These are phyloP conservation scores for Tetramorium alpestre DNA, from an alignment of 1,140 invertebrate genomes.

Conservation along the genomic window DNA sequence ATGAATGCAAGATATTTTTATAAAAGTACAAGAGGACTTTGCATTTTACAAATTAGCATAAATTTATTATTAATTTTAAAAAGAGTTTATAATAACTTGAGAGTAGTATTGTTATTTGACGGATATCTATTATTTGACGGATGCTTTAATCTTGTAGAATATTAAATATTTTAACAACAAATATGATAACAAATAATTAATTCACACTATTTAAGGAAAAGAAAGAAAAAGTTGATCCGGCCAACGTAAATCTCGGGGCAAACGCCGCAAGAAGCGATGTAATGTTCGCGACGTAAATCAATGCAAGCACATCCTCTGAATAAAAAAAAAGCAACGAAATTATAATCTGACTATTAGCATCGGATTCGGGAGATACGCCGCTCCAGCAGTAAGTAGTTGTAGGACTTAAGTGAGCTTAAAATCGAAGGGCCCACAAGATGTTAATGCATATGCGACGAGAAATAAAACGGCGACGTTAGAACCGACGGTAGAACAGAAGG, in stretches of 20 bases:
- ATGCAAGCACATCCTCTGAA: not conserved
- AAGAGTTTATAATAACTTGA: not conserved
- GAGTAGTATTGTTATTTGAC: not conserved
- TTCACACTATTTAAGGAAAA: not conserved
- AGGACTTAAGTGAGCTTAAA: not conserved
- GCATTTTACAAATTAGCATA: not conserved
- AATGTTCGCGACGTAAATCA: not conserved
- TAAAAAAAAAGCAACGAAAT: not conserved
- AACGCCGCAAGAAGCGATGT: not conserved
- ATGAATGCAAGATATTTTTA: not conserved
- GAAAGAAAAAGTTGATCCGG: not conserved
- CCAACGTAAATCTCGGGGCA: not conserved
- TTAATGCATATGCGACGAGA: conserved; percentile 20
- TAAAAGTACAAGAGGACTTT: no score
- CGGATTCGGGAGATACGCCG: not conserved
- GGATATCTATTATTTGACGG: not conserved
- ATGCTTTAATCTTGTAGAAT: not conserved
- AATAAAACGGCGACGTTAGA: conserved; percentile 25
- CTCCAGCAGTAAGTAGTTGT: conserved; percentile 5
- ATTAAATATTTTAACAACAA: not conserved
- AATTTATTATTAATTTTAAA: not conserved
- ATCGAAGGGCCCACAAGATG: not conserved
- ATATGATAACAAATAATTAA: not conserved
- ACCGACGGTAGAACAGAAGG: no score
- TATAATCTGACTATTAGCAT: conserved; percentile 31